Base-by-base conservation (phyloP, 2,888 invertebrate species). In the Andrena camellia region DNA sequence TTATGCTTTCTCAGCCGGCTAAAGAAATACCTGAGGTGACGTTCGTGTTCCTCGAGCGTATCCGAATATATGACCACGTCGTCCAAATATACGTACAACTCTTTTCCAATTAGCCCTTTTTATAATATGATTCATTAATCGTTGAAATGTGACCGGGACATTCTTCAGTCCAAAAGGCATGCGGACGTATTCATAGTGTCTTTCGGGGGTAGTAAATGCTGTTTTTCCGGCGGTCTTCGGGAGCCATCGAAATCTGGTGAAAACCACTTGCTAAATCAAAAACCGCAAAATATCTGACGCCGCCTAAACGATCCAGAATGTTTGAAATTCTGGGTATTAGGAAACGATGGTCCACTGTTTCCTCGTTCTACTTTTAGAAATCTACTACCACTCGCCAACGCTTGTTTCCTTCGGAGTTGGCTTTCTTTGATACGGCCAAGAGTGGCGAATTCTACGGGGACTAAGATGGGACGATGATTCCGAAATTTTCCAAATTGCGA, bases 391-490 rank as follows among this genome's bases (percentile, higher is more conserved):
- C 17, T 26, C 59, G 26, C 23, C 57, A 57, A 5, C 57, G 57
- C 10, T 57, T 57, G 2, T 57, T 57, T 57, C 57, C 23, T 57
- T 57, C 2, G 0, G 57, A 57, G 23, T 57, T 23, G 23, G 57
- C 23, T 23, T 57, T 57, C 23, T 57, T 57, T 1, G 23, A 23
- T 7, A 57, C 57, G 17, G 31, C 17, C 60, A 31, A 60, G 17
- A 60, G 60, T 3, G 60, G 60, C 2, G 60, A 60, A 33, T 60
- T 60, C 17, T 60, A 59, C 26, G 59, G 59, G 3, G 17, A 59
- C 3, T 3, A 29, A 2, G 59, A 59, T 5, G 59, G 59, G 17
- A 59, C 59, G 8, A 59, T 59, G 29, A 59, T 29, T 1, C 59
- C 59, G 1, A 59, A 6, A 17, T 26, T 0, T 10, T 29, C 17